Percentiles rank a stretch among this genome's conserved stretches.
Conservation (phyloP, 2,797 vertebrate species). For the Vespertilio murinus region DNA sequence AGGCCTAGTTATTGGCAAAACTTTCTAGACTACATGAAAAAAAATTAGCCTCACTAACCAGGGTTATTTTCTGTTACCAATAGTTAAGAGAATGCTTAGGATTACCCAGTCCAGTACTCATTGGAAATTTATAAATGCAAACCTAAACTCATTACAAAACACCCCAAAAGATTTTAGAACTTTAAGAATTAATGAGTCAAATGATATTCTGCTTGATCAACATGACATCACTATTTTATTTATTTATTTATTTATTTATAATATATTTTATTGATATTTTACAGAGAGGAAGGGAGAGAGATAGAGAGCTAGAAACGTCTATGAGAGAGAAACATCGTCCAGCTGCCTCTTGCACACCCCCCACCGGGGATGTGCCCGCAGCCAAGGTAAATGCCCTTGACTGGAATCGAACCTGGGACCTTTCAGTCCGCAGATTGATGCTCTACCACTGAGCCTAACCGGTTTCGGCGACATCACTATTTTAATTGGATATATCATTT, state of each 20-base stretch:
- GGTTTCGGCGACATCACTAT: background rate
- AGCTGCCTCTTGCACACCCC: too few species aligned
- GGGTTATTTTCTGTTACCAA: background rate
- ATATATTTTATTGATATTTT: too few species aligned
- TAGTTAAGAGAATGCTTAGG: background rate
- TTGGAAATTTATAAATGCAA: background rate
- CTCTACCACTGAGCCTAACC: too few species aligned
- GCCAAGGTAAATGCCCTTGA: too few species aligned
- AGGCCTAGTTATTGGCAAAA: background rate
- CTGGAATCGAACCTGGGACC: too few species aligned
- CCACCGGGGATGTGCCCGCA: too few species aligned
- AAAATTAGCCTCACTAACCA: background rate
- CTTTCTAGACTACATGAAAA: background rate
- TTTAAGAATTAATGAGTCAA: background rate
- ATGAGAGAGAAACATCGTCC: too few species aligned
- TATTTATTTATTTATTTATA: too few species aligned
- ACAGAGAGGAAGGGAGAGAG: too few species aligned
- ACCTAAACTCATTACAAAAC: background rate
- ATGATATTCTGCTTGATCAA: background rate
- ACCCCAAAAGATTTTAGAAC: background rate
- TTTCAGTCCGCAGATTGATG: too few species aligned
- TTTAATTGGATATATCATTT: background rate
- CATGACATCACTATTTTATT: background rate
- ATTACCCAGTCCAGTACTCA: background rate
- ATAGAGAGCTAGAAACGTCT: too few species aligned